phyloP scores from a whole-genome alignment of 2,113 vertebrate species.

The Ceyx margarethae region DNA sequence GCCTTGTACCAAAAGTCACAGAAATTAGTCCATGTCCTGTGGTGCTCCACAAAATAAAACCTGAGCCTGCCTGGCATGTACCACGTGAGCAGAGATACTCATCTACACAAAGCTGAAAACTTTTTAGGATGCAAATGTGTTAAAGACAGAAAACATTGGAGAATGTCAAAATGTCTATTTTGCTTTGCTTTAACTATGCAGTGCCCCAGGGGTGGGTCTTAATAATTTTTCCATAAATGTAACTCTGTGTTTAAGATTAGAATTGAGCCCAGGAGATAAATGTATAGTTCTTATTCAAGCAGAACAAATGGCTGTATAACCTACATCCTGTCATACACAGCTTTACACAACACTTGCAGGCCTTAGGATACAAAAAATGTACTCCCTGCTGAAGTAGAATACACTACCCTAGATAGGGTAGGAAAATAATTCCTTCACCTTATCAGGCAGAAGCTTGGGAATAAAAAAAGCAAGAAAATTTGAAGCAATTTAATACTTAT shows the following conservation, averaged over 20 bases:
- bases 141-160: neutral
- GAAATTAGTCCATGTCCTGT: neutral
- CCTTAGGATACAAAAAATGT: neutral
- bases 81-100: neutral
- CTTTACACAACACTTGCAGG: neutral
- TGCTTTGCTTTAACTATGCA: neutral
- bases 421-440: neutral
- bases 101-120: neutral
- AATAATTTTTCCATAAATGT: neutral
- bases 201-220: neutral
- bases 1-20: neutral
- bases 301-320: neutral
- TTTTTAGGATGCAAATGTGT: neutral
- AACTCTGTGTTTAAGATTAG: conserved; percentile 9
- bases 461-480: neutral
- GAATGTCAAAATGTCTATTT: neutral
- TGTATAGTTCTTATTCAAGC: neutral
- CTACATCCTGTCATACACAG: neutral
- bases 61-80: neutral
- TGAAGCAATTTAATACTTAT: neutral
- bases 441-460: neutral
- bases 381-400: neutral
- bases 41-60: neutral
- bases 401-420: neutral
- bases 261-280: conserved; percentile 18